phyloP scores from a whole-genome alignment of 2,888 invertebrate species.

The Ectemnius cavifrons region DNA sequence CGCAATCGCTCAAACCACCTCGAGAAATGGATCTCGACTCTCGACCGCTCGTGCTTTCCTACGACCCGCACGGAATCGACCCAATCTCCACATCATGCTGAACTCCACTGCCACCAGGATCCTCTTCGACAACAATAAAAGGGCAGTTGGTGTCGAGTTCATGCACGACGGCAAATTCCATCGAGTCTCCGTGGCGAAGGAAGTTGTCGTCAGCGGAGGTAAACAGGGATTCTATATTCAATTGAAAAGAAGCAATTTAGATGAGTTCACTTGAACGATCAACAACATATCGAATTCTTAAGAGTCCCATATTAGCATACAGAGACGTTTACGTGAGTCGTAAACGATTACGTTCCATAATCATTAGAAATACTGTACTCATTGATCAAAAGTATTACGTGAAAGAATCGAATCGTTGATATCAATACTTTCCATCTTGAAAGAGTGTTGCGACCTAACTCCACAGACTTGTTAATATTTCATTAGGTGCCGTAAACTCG shows the following conservation, averaged over 20 bases:
- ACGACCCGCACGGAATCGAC: slow-evolving; percentile 86
- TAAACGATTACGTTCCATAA: not conserved
- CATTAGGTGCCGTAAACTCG: slow-evolving; percentile 91
- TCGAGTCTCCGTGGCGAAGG: slow-evolving; percentile 84
- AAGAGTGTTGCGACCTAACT: not conserved
- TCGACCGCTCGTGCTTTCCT: slow-evolving; percentile 91
- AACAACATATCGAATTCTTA: too few species aligned
- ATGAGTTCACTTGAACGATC: too few species aligned
- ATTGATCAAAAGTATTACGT: not conserved
- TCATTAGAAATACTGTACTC: not conserved
- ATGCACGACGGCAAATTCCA: slow-evolving; percentile 79
- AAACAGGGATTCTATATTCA: slow-evolving; percentile 21
- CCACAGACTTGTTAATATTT: slow-evolving; percentile 1
- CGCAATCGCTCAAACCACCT: slow-evolving; percentile 92
- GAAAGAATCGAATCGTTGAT: not conserved
- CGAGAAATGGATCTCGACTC: slow-evolving; percentile 90
- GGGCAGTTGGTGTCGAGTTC: slow-evolving; percentile 88
- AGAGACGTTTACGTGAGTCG: too few species aligned
- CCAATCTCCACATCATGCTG: slow-evolving; percentile 90
- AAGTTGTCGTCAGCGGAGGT: slow-evolving; percentile 83
- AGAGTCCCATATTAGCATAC: too few species aligned
- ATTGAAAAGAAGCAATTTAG: too few species aligned
- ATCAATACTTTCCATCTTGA: not conserved
- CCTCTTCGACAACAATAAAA: slow-evolving; percentile 84
- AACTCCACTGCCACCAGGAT: slow-evolving; percentile 89